Conservation (phyloP, 2,888 invertebrate species). For the Incurvaria masculella region DNA sequence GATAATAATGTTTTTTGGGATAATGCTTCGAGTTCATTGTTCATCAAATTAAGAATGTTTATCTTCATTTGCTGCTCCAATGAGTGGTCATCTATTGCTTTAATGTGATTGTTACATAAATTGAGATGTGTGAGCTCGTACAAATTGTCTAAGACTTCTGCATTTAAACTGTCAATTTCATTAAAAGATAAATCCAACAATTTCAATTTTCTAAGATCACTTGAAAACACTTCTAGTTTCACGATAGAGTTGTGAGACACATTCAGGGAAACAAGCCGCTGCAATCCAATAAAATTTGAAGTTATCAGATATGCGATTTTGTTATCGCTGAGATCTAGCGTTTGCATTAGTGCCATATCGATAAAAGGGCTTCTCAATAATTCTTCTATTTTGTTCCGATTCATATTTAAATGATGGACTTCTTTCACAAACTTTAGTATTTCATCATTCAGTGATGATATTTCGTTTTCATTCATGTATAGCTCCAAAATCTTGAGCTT, state of each 20-base stretch:
- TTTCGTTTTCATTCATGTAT: slow-evolving; percentile 41
- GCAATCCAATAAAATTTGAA: slow-evolving; percentile 77
- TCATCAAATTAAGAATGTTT: slow-evolving; percentile 72
- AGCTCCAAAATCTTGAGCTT: slow-evolving; percentile 42
- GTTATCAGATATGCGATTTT: slow-evolving; percentile 78
- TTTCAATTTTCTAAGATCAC: slow-evolving; percentile 72
- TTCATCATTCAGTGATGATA: slow-evolving; percentile 58
- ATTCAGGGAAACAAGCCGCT: slow-evolving; percentile 72
- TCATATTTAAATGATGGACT: slow-evolving; percentile 74
- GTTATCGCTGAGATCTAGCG: slow-evolving; percentile 78
- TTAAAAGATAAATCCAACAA: slow-evolving; percentile 81
- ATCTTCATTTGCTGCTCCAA: slow-evolving; percentile 76
- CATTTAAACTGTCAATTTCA: slow-evolving; percentile 73
- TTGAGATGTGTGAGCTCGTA: slow-evolving; percentile 76
- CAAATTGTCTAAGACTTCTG: slow-evolving; percentile 73
- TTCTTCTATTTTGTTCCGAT: slow-evolving; percentile 71
- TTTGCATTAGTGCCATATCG: slow-evolving; percentile 68
- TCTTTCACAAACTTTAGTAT: slow-evolving; percentile 72
- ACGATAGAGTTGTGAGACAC: slow-evolving; percentile 81
- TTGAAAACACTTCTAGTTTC: slow-evolving; percentile 77
- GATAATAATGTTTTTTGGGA: slow-evolving; percentile 76
- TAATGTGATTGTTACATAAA: slow-evolving; percentile 79
- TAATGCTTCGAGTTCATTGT: slow-evolving; percentile 77
- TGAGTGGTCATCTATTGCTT: slow-evolving; percentile 73
- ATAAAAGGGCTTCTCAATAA: slow-evolving; percentile 83